Conservation (phyloP, 2,797 vertebrate genomes). For the Otolemur crassicaudatus region DNA sequence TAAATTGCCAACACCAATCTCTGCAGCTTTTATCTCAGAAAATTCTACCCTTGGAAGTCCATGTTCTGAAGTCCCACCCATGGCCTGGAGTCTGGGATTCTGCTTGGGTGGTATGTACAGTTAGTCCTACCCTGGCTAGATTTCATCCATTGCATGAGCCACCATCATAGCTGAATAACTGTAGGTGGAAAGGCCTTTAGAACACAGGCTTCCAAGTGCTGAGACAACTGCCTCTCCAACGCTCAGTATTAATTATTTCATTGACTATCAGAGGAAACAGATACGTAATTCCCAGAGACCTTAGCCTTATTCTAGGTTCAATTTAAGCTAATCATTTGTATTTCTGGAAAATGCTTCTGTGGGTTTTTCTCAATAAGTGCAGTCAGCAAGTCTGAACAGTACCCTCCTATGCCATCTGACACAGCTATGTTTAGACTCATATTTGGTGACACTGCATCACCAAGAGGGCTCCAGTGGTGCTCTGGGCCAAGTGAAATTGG, state of each 20-base stretch:
- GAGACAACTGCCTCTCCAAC: neutral
- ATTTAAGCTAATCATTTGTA: conserved; percentile 78
- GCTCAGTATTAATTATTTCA: conserved; percentile 74
- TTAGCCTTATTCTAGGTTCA: conserved; percentile 66
- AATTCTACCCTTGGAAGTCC: neutral
- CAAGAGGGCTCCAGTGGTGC: neutral
- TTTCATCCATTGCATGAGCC: neutral
- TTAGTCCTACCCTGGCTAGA: neutral
- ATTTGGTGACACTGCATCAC: conserved; percentile 52
- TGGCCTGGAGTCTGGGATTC: conserved; percentile 26
- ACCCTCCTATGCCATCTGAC: conserved; percentile 68
- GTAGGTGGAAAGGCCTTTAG: conserved; percentile 1
- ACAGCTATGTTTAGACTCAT: conserved; percentile 57
- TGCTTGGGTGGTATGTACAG: conserved; percentile 54
- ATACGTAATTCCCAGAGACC: conserved; percentile 67
- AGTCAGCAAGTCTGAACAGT: conserved; percentile 79
- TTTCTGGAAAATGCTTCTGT: conserved; percentile 82
- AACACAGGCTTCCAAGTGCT: neutral
- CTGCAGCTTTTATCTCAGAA: conserved; percentile 58
- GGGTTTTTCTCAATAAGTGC: conserved; percentile 78
- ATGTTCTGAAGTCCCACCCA: neutral
- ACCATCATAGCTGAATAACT: neutral
- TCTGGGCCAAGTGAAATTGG: conserved; percentile 62
- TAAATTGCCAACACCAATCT: conserved; percentile 47
- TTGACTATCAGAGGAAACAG: conserved; percentile 70